Base-by-base conservation (phyloP, 2,888 invertebrate genomes). In the Tiliacea citrago region DNA sequence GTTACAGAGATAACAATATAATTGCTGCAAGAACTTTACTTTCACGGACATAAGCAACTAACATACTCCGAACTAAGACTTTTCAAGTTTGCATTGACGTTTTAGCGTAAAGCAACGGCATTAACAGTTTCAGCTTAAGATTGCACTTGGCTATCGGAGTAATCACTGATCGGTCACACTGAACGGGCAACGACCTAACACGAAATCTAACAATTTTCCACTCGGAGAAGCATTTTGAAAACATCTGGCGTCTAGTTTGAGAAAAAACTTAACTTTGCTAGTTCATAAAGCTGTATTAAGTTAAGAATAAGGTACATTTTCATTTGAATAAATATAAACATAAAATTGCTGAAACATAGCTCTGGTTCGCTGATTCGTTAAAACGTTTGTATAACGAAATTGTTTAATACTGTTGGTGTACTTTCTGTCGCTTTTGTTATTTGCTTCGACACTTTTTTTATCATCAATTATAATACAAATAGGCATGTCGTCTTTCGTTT, bases 161-260 rank as follows among this genome's bases (percentile, higher is more conserved):
- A 91, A 91, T 92, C 91, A 92, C 83, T 86, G 91, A 94, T 94
- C 93, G 91, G 94, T 94, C 92, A 93, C 92, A 93, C 89, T 75
- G 88, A 92, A 90, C 91, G 94, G 94, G 86, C 94, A 92, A 89
- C 92, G 94, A 95, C 93, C 93, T 90, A 89, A 91, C 90, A 92
- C 92, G 92, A 95, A 94, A 94, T 93, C 91, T 91, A 90, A 91
- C 93, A 92, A 95, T 95, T 95, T 95, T 95, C 94, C 93, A 95
- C 93, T 92, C 87, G 88, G 88, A 89, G 89, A 90, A 89, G 88
- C 91, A 92, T 94, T 94, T 94, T 92, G 91, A 93, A 94, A 95
- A 94, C 93, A 94, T 92, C 93, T 94, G 93, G 89, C 89, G 85
- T 88, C 88, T 89, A 85, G 81, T 77, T 81, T 73, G 84, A 86